Percentiles rank a stretch among this genome's conserved stretches.
phyloP scores from a whole-genome alignment of 2,888 invertebrate genomes.

The Meteorus cinctellus region DNA sequence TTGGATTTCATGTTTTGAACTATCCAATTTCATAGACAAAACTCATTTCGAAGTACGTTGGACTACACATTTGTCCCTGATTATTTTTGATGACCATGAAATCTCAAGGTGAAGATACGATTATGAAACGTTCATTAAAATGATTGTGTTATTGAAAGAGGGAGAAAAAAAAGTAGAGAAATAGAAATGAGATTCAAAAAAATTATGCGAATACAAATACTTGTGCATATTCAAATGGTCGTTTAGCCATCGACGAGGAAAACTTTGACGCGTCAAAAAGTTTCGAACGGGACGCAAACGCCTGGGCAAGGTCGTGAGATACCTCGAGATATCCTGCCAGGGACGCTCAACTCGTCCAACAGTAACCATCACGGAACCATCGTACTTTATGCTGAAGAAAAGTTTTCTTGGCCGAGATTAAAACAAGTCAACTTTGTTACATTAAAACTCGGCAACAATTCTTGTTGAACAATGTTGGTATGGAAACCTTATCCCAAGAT shows the following conservation, averaged over 20 bases:
- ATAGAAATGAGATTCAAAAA: background rate
- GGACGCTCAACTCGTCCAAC: constrained; percentile 13
- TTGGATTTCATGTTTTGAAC: too few species aligned
- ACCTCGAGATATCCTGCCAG: constrained; percentile 10
- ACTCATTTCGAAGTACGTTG: too few species aligned
- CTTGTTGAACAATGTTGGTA: background rate
- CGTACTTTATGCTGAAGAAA: background rate
- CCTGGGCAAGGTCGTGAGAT: constrained; percentile 23
- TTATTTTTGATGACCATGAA: too few species aligned
- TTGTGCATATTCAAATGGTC: background rate
- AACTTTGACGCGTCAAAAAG: constrained; percentile 23
- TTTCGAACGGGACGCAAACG: constrained; percentile 7
- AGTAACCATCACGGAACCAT: background rate
- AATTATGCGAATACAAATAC: background rate
- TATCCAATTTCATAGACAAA: too few species aligned
- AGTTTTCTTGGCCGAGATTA: background rate
- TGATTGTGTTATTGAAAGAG: background rate
- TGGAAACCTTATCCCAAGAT: too few species aligned
- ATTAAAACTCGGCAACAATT: background rate
- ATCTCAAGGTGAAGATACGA: too few species aligned
- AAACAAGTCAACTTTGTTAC: background rate
- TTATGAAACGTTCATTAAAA: too few species aligned
- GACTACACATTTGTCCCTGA: too few species aligned
- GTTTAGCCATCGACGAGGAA: background rate
- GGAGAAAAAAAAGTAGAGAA: background rate